Evolutionary conservation across 2,888 invertebrate genomes (phyloP), one percentile per base, ranked within the genome.

Genomic region (Drosophila demipolita): DNA sequence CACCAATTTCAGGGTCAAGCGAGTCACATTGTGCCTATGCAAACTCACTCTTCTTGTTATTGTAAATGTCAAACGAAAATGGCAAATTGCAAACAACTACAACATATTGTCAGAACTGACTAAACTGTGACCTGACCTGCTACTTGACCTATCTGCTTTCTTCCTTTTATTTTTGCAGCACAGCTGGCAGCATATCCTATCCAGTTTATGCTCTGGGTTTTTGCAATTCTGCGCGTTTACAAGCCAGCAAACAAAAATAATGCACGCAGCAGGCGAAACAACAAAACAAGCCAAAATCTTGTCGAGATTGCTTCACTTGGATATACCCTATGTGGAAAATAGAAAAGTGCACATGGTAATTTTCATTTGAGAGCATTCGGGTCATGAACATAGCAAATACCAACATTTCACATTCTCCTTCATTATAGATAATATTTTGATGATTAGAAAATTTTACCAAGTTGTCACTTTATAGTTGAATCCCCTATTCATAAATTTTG

Each of bases 191-290:
- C 54, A 35, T 62, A 48, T 53, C 23, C 35, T 23, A 20, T 33
- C 23, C 32, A 62, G 48, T 65, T 66, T 20, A 62, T 63, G 42
- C 15, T 23, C 26, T 45, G 33, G n/a, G 12, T 23, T 52, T 61
- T 59, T 55, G 4, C 55, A 57, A 53, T 63, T 73, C 66, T 36
- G 23, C 23, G 48, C 73, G 52, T 73, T 76, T 79, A 78, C 76
- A 78, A 69, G 64, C 69, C 79, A 77, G 75, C 50, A 66, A 64
- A 32, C 76, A 80, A 71, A 75, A 66, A 78, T 61, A 80, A 80
- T 58, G 75, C 70, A 61, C 50, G 23, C 66, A 70, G n/a, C 33
- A 23, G n/a, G 54, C 32, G 3, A 50, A 62, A 60, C 57, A 53
- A 33, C 61, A 65, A 20, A 1, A 23, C 45, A 1, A 8, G 15